A percentile compares a stretch with the other conserved stretches of the same genome.
Evolutionary conservation across 1,140 invertebrate species (phyloP).

Genomic region (Orchestia grillus): DNA sequence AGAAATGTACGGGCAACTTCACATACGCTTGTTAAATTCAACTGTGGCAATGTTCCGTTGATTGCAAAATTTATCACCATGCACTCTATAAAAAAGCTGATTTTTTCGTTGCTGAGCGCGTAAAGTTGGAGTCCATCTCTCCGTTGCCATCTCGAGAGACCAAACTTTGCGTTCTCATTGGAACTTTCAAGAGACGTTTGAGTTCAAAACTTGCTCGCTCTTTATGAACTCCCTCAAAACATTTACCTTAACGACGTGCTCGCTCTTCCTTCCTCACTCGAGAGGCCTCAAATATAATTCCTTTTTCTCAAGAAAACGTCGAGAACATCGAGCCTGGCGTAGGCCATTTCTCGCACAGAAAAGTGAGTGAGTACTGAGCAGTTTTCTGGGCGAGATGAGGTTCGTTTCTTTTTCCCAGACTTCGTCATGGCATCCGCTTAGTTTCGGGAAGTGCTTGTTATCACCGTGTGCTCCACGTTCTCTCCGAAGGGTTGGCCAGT

Average conservation of each 20-base stretch:
- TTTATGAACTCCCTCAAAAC: background rate
- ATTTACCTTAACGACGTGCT: slow-evolving; percentile 18
- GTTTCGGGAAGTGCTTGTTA: too few species aligned
- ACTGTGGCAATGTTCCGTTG: background rate
- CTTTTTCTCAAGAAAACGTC: background rate
- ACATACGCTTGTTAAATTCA: background rate
- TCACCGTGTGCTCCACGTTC: too few species aligned
- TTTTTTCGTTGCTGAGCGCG: too few species aligned
- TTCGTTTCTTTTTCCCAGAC: too few species aligned
- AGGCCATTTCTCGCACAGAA: too few species aligned
- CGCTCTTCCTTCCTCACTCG: background rate
- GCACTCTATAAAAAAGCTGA: too few species aligned
- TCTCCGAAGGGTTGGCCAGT: too few species aligned
- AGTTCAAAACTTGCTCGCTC: background rate
- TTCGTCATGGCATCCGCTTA: too few species aligned
- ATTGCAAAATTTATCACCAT: slow-evolving; percentile 1
- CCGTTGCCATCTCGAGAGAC: background rate
- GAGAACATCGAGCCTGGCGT: background rate
- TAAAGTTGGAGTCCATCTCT: too few species aligned
- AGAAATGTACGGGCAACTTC: background rate
- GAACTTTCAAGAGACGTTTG: background rate
- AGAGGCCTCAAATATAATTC: background rate
- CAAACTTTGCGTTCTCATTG: background rate
- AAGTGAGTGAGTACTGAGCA: too few species aligned
- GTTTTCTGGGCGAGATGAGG: too few species aligned